phyloP scores from a whole-genome alignment of 1,140 invertebrate genomes.

The Drosophila erecta region DNA sequence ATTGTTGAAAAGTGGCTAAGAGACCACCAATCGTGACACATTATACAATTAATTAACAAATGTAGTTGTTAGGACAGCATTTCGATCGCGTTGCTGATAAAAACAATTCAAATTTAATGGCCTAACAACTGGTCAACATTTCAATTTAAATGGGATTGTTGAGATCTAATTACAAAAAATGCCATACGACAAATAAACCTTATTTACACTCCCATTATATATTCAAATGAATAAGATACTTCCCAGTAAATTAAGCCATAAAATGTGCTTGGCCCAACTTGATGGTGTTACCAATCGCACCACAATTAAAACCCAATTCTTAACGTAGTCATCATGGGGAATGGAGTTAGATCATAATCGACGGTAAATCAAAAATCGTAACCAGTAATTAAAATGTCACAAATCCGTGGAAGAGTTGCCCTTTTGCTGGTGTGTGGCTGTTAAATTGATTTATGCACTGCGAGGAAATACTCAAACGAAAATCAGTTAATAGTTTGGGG shows the following conservation, averaged over 20 bases:
- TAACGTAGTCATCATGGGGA: conserved; percentile 1
- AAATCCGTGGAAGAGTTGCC: conserved; percentile 44
- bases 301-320: not conserved
- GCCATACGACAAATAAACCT: not conserved
- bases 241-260: not conserved
- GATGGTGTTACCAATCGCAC: conserved; percentile 6
- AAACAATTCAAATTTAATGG: not conserved
- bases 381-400: conserved; percentile 77
- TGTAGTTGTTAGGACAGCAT: not conserved
- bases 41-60: conserved; percentile 7
- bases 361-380: conserved; percentile 70
- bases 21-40: not conserved
- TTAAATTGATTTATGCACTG: conserved; percentile 76
- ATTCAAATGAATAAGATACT: not conserved
- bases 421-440: conserved; percentile 31
- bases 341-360: conserved; percentile 39
- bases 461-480: conserved; percentile 66
- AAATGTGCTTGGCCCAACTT: not conserved
- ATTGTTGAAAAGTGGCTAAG: not conserved
- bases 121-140: not conserved
- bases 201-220: too few species aligned
- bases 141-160: not conserved
- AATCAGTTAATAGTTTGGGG: conserved; percentile 72
- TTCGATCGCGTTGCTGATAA: not conserved
- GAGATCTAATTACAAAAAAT: not conserved